Conservation (phyloP, 2,113 vertebrate species). For the Romanogobio albipinnatus region DNA sequence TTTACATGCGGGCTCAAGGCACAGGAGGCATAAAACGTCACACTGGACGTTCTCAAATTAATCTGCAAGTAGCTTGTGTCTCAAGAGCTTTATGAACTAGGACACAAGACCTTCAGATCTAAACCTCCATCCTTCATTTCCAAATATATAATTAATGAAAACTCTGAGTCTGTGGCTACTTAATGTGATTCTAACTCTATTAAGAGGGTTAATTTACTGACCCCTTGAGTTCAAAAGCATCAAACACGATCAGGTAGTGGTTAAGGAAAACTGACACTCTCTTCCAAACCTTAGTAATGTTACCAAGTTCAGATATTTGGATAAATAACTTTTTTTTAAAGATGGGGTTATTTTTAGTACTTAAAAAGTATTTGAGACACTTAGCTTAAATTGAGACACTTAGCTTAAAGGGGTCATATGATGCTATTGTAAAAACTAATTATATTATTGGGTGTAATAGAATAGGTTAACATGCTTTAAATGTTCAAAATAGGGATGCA, state of each 20-base stretch:
- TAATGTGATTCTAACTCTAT: background rate
- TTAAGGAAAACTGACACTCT: background rate
- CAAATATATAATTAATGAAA: conserved; percentile 13
- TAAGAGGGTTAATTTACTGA: conserved; percentile 7
- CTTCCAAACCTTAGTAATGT: background rate
- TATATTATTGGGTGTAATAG: no score
- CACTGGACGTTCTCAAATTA: conserved; percentile 26
- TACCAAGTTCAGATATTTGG: background rate
- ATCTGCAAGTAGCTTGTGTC: conserved; percentile 31
- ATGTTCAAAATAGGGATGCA: no score
- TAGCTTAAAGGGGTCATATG: no score
- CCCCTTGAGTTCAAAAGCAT: background rate
- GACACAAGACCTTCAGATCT: conserved; percentile 28
- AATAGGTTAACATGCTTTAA: no score
- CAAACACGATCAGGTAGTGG: background rate
- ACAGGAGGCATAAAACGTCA: conserved; percentile 5
- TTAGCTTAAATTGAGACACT: no score
- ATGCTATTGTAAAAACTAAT: no score
- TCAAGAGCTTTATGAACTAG: conserved; percentile 38
- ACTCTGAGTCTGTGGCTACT: background rate
- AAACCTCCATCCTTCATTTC: background rate
- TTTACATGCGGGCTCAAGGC: background rate
- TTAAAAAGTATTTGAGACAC: background rate
- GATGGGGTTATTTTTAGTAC: background rate
- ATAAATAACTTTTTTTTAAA: background rate